These are phyloP conservation scores for Alviniconcha marisindica DNA, from an alignment of 1,140 invertebrate species.

Conservation along the genomic window DNA sequence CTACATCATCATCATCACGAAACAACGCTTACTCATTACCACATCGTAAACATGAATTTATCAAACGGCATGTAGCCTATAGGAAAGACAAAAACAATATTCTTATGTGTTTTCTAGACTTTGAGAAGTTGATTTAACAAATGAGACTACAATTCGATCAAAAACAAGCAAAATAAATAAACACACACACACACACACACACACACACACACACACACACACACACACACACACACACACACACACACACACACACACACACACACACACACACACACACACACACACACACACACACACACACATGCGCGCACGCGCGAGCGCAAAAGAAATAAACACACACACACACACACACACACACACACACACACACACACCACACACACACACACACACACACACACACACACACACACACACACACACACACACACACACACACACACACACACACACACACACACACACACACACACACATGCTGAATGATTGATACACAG, in stretches of 20 bases:
- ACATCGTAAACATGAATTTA: no score
- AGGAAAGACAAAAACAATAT: neutral
- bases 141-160: neutral
- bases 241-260: constrained; percentile 2
- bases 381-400: neutral
- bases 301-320: no score
- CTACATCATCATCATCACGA: neutral
- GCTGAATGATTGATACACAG: no score
- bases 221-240: constrained; percentile 20
- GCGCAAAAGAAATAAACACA: neutral
- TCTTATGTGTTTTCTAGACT: neutral
- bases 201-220: neutral
- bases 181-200: constrained; percentile 22
- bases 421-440: neutral
- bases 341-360: no score
- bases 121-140: neutral
- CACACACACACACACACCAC: no score
- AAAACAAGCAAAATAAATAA: neutral
- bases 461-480: no score
- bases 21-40: neutral
- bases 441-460: neutral
- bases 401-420: no score
- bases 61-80: no score
- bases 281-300: neutral
- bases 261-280: neutral